Conservation (phyloP, 2,888 invertebrate genomes). For the Drosophila longiperda region DNA sequence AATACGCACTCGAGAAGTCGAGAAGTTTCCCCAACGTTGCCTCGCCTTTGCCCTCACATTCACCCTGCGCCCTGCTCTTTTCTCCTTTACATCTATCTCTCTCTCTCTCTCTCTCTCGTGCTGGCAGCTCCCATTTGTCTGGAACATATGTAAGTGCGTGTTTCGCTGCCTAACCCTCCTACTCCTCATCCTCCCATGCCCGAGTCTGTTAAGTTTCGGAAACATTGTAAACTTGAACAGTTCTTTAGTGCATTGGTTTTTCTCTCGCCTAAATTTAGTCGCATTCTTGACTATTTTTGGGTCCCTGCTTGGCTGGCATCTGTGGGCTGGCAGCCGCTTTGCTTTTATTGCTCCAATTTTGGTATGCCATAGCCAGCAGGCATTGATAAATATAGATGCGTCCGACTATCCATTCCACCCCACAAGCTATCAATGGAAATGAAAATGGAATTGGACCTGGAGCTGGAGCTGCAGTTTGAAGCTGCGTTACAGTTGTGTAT, state of each 20-base stretch:
- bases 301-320: slow-evolving; percentile 44
- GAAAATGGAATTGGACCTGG: slow-evolving; percentile 26
- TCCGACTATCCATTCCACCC: slow-evolving; percentile 15
- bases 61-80: neutral
- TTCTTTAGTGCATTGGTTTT: slow-evolving; percentile 42
- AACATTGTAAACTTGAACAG: slow-evolving; percentile 50
- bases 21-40: slow-evolving; percentile 38
- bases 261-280: slow-evolving; percentile 71
- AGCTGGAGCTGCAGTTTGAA: slow-evolving; percentile 5
- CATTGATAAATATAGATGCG: slow-evolving; percentile 77
- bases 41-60: slow-evolving; percentile 12
- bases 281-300: slow-evolving; percentile 73
- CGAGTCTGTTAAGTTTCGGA: slow-evolving; percentile 14
- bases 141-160: slow-evolving; percentile 71
- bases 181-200: neutral
- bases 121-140: slow-evolving; percentile 46
- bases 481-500: slow-evolving; percentile 9
- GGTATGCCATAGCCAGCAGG: slow-evolving; percentile 61
- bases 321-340: slow-evolving; percentile 58
- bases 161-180: slow-evolving; percentile 11
- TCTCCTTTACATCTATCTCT: slow-evolving; percentile 14
- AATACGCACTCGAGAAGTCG: slow-evolving; percentile 71
- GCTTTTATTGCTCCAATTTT: slow-evolving; percentile 79
- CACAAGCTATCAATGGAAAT: slow-evolving; percentile 55
- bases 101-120: slow-evolving; percentile 4